Evolutionary conservation across 2,797 vertebrate species (phyloP).

Genomic region (Holocentrus rufus): DNA sequence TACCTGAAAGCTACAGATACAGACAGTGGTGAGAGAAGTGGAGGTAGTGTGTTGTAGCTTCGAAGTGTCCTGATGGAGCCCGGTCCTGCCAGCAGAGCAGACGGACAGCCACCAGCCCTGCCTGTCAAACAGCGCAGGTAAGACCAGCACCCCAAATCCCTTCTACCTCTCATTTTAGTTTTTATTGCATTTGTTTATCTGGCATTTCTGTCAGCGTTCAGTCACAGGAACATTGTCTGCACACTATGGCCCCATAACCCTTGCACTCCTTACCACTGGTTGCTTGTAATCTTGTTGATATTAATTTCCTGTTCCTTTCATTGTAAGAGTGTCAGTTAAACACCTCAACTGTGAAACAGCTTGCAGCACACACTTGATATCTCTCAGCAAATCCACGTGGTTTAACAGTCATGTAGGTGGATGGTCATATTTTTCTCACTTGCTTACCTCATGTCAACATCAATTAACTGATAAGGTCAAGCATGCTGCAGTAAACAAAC

Average conservation of each 20-base stretch:
- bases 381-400: not conserved
- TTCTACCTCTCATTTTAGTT: not conserved
- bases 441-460: not conserved
- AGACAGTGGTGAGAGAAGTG: slow-evolving; percentile 23
- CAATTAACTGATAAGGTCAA: too few species aligned
- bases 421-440: not conserved
- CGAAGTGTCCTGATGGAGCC: slow-evolving; percentile 58
- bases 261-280: not conserved
- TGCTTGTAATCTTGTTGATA: not conserved
- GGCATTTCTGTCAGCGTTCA: not conserved
- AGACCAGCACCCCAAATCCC: slow-evolving; percentile 24
- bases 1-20: slow-evolving; percentile 29
- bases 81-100: slow-evolving; percentile 23
- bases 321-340: not conserved
- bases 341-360: not conserved
- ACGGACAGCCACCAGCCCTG: slow-evolving; percentile 72
- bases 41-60: slow-evolving; percentile 13
- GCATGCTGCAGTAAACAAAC: too few species aligned
- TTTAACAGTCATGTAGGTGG: not conserved
- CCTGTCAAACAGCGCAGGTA: slow-evolving; percentile 82
- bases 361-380: not conserved
- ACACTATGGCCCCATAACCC: not conserved
- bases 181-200: not conserved
- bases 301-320: not conserved
- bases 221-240: not conserved